Evolutionary conservation across 2,797 vertebrate species (phyloP).

Genomic region (Mormyrops attenuatus): DNA sequence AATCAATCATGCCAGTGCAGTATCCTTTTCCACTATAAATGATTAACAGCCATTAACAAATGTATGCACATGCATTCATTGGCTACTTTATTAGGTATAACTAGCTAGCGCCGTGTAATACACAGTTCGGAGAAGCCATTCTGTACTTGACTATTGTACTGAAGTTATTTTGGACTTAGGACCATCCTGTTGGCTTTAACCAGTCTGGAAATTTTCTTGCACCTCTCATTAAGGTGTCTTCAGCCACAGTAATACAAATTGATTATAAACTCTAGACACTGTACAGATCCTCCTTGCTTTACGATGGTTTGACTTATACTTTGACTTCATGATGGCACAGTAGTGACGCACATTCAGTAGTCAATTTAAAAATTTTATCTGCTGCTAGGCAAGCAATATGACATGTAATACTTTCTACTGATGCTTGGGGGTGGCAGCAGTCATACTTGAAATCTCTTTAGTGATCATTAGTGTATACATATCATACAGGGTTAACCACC

Average conservation of each 20-base stretch:
- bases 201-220: not conserved
- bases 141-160: not conserved
- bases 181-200: not conserved
- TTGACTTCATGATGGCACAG: not conserved
- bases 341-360: not conserved
- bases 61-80: not conserved
- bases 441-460: not conserved
- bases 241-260: not conserved
- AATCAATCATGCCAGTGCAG: conserved; percentile 94
- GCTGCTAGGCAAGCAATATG: not conserved
- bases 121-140: not conserved
- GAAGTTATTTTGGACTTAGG: not conserved
- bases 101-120: not conserved
- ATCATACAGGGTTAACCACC: not conserved
- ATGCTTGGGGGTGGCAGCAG: not conserved
- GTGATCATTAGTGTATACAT: not conserved
- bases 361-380: not conserved
- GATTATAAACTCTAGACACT: not conserved
- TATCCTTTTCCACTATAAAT: conserved; percentile 69
- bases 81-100: not conserved
- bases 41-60: not conserved
- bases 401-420: not conserved
- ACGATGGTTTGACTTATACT: not conserved
- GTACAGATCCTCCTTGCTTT: not conserved
- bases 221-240: not conserved